Evolutionary conservation across 37 sponge, comb jelly and placozoan species (phyloP), one percentile per base, ranked within the genome.

Genomic region (Beroe forskalii): DNA sequence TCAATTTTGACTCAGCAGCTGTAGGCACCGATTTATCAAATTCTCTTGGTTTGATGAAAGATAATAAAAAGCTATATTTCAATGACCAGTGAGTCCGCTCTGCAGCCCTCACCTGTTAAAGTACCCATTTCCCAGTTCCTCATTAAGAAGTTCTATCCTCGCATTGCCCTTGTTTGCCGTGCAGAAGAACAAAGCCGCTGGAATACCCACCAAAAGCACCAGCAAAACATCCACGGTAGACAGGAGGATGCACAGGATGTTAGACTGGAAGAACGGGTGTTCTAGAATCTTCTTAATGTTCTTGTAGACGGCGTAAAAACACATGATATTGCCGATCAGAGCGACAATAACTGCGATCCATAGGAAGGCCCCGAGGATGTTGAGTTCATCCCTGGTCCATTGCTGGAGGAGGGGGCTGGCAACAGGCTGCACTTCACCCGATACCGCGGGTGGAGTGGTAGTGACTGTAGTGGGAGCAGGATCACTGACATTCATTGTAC

Each of bases 231-330:
- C 86, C 44, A 43, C 44, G 4, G 35, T 9, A 23, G 86, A 80
- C 48, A 80, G 55, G 30, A 35, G 35, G 3, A 80, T n/a, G 27
- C 86, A 80, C 28, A 80, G 35, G 28, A 80, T 17, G 48, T 80
- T 80, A 2, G 86, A 80, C 30, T 80, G 86, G 86, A 80, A 80
- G 27, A 80, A 80, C 25, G 86, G 86, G 40, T 80, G 86, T 25
- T 80, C 40, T 25, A 80, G 55, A 24, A 80, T 32, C 66, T 27
- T 64, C 86, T 44, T 41, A 8, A 80, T 23, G 40, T 80, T 80
- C 55, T 44, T 41, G 86, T 33, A 14, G 55, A 80, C 86, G 4
- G 86, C 86, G 86, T 80, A 80, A 24, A 80, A 80, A 38, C 86
- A 80, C 8, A 27, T 30, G 24, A 80, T 3, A 38, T 80, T 80